Base-by-base conservation (phyloP, 2,113 vertebrate species). In the Pyrgilauda ruficollis region DNA sequence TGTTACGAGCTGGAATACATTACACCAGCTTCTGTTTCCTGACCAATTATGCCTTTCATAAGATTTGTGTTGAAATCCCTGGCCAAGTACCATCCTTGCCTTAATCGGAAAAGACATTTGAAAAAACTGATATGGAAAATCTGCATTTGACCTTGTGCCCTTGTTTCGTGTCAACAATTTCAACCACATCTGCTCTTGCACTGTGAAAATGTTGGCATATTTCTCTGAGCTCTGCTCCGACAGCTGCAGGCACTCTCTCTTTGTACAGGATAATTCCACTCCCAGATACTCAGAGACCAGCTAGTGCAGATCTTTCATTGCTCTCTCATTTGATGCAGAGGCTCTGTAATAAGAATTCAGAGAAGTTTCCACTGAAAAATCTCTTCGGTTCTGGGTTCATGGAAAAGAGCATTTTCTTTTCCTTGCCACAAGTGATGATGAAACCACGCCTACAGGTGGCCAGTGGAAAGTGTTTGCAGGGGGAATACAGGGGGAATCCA, bases 101-200 rank as follows among this genome's bases (percentile, higher is more conserved):
- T 92, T 96, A 95, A 94, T 96, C 44, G 1, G 53, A 81, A 82
- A 81, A 97, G 96, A 97, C 76, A 39, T 83, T 89, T 95, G 61
- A 84, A 97, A 97, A 97, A 97, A 94, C 41, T 92, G 95, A 97
- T 97, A 96, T 56, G 96, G 95, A 97, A 96, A 95, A 96, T 97
- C 79, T 84, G 63, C 76, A 63, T 95, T 97, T 97, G 97, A 98
- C 97, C 97, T 88, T 14, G 35, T 87, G 95, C 97, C 93, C 86
- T 87, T 87, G 50, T 52, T 95, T 93, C 91, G n/a, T 96, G 96
- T 97, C 87, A 89, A 94, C 90, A 96, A 77, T 94, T 97, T 95
- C 74, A 88, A 86, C 94, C 90, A 92, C 97, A 98, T 98, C 97
- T 98, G 97, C 95, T 97, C 93, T 94, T 75, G 56, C 85, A 95